These are phyloP conservation scores for Aphelocoma coerulescens DNA, from an alignment of 2,113 vertebrate species.

Conservation along the genomic window DNA sequence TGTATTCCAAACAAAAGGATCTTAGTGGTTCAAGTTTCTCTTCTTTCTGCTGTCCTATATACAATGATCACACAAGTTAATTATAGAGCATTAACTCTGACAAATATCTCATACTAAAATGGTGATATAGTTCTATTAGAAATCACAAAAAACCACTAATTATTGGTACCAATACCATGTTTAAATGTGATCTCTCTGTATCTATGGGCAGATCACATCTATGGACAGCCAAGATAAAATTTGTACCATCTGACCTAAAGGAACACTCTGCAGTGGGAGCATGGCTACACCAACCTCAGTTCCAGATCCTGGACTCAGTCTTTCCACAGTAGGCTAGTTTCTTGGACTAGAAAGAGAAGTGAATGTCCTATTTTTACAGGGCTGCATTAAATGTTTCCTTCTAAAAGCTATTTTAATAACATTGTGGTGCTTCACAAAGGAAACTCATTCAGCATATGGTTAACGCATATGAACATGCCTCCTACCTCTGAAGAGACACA, in stretches of 20 bases:
- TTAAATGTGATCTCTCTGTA: not conserved
- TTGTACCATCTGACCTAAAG: not conserved
- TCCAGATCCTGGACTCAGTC: not conserved
- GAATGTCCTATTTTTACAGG: not conserved
- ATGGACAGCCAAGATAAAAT: not conserved
- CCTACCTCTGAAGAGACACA: not conserved
- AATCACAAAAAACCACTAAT: not conserved
- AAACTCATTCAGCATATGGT: not conserved
- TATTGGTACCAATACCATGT: not conserved
- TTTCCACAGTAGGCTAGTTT: not conserved
- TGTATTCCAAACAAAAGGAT: conserved; percentile 28
- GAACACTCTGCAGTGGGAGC: not conserved
- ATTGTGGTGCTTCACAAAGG: not conserved
- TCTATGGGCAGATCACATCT: not conserved
- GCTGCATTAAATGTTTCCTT: not conserved
- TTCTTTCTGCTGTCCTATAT: not conserved
- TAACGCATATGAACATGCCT: not conserved
- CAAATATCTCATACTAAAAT: not conserved
- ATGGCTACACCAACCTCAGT: not conserved
- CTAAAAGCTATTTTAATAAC: not conserved
- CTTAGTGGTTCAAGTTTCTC: conserved; percentile 6
- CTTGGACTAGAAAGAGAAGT: not conserved
- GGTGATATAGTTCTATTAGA: not conserved
- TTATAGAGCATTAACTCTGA: not conserved
- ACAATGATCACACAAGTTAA: not conserved